Conservation (phyloP, 2,888 invertebrate genomes). For the Suillia variegata region DNA sequence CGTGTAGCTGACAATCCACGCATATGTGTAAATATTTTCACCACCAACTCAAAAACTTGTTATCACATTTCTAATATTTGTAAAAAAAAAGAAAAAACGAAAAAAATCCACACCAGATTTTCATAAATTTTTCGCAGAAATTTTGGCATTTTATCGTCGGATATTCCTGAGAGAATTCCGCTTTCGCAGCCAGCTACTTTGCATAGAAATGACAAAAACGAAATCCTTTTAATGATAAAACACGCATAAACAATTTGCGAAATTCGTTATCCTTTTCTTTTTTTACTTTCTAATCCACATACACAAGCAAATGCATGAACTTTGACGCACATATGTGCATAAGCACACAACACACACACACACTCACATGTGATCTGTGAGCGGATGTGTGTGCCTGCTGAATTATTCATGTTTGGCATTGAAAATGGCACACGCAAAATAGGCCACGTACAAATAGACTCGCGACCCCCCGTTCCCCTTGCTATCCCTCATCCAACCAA, state of each 20-base stretch:
- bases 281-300: not conserved
- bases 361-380: not conserved
- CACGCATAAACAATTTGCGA: slow-evolving; percentile 38
- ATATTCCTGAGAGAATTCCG: not conserved
- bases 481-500: not conserved
- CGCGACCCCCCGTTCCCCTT: not conserved
- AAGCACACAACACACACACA: slow-evolving; percentile 7
- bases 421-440: slow-evolving; percentile 12
- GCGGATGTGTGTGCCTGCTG: slow-evolving; percentile 1
- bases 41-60: not conserved
- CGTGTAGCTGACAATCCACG: too few species aligned
- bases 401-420: slow-evolving; percentile 11
- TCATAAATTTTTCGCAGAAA: not conserved
- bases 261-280: slow-evolving; percentile 9
- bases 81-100: too few species aligned
- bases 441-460: slow-evolving; percentile 20
- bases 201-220: slow-evolving; percentile 3
- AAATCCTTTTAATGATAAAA: slow-evolving; percentile 38
- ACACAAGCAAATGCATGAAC: not conserved
- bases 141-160: not conserved
- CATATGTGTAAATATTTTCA: slow-evolving; percentile 1
- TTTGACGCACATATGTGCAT: not conserved
- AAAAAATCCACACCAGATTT: not conserved
- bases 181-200: slow-evolving; percentile 5
- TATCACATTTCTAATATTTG: not conserved